Evolutionary conservation across 2,888 invertebrate species (phyloP).

Genomic region (Urechis unicinctus): DNA sequence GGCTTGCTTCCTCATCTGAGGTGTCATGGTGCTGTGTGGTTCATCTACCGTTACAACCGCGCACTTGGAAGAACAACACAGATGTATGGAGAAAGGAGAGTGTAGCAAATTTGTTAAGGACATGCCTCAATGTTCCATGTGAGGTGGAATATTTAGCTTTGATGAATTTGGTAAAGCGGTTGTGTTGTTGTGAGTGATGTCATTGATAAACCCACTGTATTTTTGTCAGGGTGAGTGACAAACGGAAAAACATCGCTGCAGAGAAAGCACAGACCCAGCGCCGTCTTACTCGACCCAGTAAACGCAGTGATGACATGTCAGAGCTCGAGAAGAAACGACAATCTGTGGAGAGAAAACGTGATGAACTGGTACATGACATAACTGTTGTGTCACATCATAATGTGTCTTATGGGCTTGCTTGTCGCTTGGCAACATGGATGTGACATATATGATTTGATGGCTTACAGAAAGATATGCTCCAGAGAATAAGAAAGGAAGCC

Average conservation of each 20-base stretch:
- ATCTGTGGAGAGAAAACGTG: slow-evolving; percentile 35
- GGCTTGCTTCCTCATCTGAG: too few species aligned
- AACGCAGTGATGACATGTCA: slow-evolving; percentile 32
- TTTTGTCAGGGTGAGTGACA: slow-evolving; percentile 38
- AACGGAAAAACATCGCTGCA: slow-evolving; percentile 41
- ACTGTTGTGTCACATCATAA: not conserved
- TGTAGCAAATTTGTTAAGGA: not conserved
- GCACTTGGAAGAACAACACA: too few species aligned
- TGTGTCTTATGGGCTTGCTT: too few species aligned
- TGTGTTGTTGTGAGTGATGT: too few species aligned
- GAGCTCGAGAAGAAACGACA: slow-evolving; percentile 33
- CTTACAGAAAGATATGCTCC: slow-evolving; percentile 41
- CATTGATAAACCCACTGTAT: too few species aligned
- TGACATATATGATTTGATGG: not conserved
- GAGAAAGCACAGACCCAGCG: slow-evolving; percentile 48
- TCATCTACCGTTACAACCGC: too few species aligned
- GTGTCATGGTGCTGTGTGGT: too few species aligned
- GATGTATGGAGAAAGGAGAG: too few species aligned
- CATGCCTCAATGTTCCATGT: too few species aligned
- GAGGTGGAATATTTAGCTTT: too few species aligned
- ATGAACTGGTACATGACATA: slow-evolving; percentile 42
- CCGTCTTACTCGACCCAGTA: slow-evolving; percentile 36
- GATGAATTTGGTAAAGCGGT: too few species aligned
- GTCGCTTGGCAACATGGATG: not conserved
- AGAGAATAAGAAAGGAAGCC: slow-evolving; percentile 37